Evolutionary conservation across 2,113 vertebrate genomes (phyloP), one percentile per base, ranked within the genome.

Genomic region (Archocentrus centrarchus): DNA sequence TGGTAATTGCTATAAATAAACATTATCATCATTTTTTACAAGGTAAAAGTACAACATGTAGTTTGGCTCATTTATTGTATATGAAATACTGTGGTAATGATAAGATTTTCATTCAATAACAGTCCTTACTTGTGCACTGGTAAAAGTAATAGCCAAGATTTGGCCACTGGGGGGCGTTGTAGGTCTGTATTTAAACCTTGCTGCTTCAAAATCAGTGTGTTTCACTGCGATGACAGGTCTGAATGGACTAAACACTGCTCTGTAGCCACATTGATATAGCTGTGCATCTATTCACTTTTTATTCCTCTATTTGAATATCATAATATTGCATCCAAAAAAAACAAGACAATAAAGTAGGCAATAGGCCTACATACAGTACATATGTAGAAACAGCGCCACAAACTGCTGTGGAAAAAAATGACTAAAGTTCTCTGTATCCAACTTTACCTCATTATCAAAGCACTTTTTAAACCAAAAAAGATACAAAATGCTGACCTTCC

Each of bases 111-210:
- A 6, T 17, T 17, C 47, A 47, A 47, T 6, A 14, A 47, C 13
- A 50, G 18, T 55, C 14, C 17, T 20, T 55, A 3, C 53, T 57
- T 57, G 6, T 70, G 20, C 32, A 8, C 47, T 55, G 1, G 11
- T 50, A 55, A 53, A 55, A 18, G 9, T 30, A 5, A 24, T 4
- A 81, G 78, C 14, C n/a, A 11, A 6, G 7, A 30, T 70, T 80
- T 86, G 32, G 6, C 84, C 84, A 27, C 11, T 60, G 7, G 70
- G 81, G n/a, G 84, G 77, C n/a, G 24, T 62, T 81, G 24, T 15
- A 78, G 63, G 15, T 24, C 66, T 60, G 2, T 75, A 10, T 41
- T 75, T 6, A 53, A 32, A 75, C 30, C 27, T 37, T 20, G 6
- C 4, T 30, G 27, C 59, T n/a, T 58, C 50, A 58, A 39, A 4